Base-by-base conservation (phyloP, 2,113 vertebrate genomes). In the Morone chrysops region DNA sequence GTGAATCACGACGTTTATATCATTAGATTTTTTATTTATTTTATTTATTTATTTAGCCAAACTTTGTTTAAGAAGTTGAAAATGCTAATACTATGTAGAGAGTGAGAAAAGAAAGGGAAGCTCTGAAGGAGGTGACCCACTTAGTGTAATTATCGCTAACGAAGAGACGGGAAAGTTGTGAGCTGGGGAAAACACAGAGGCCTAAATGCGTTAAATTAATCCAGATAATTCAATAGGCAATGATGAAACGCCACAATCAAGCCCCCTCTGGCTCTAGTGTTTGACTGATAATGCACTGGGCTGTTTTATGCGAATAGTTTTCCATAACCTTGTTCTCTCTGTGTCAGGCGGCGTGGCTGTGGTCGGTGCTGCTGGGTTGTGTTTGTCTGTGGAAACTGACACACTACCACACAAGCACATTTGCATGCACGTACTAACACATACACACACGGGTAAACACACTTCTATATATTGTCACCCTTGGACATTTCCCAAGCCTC, bases 191-290 rank as follows among this genome's bases (percentile, higher is more conserved):
- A 94, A 94, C 88, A 94, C 92, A 90, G 84, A 74, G 89, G 90
- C 91, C 90, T 93, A 93, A 94, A 92, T 90, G 92, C 81, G 90
- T 94, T 94, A 94, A 95, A 95, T 94, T 93, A 94, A 94, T 94
- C 92, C 88, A 88, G 94, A 94, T 94, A 94, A 95, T 93, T 93
- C 92, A 94, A 94, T 94, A 92, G 83, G 75, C 87, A 67, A 91
- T 91, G 92, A 94, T 95, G 90, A 94, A 94, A 93, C 89, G 86
- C 85, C 87, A 93, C 91, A 91, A 94, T 94, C 91, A 89, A 91
- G 89, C 80, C 82, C 90, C 92, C 92, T 90, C 83, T 69, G 89
- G 93, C 92, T 89, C 81, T 78, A 47, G 73, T 79, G 90, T 92
- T 91, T 94, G 91, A 93, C 89, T 93, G 89, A 94, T 92, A 93